Evolutionary conservation across 37 sponge, comb jelly and placozoan genomes (phyloP).

Genomic region (Tethya wilhelma): DNA sequence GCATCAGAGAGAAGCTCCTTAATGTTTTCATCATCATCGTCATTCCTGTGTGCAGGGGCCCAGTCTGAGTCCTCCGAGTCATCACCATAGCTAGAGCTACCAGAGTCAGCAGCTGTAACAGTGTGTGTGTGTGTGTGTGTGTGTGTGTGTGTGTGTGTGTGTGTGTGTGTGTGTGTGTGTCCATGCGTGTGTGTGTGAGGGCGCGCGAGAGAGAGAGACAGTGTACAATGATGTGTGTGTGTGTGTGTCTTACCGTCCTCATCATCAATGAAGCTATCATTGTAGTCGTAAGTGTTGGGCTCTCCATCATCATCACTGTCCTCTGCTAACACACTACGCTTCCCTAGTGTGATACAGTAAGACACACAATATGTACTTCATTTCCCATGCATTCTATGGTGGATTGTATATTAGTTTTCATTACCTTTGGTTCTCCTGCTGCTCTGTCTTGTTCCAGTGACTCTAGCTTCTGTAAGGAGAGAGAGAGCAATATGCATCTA

Average conservation of each 20-base stretch:
- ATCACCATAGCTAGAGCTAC: constrained; percentile 3
- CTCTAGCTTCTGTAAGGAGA: neutral
- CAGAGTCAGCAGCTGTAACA: neutral
- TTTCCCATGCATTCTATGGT: too few relatives aligned
- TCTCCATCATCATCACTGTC: constrained; percentile 89
- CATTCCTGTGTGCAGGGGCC: constrained; percentile 23
- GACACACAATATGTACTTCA: neutral
- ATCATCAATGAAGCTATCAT: constrained; percentile 88
- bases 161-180: constrained; percentile 52
- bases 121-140: constrained; percentile 23
- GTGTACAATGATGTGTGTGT: constrained; percentile 25
- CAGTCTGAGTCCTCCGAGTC: constrained; percentile 75
- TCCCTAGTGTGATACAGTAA: neutral
- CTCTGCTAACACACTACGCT: constrained; percentile 58
- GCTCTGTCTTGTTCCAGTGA: neutral
- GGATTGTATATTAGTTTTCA: neutral
- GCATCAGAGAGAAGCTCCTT: constrained; percentile 70
- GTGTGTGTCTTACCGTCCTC: too few relatives aligned
- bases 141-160: constrained; percentile 41
- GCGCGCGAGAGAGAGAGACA: neutral
- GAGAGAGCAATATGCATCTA: neutral
- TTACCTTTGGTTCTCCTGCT: constrained; percentile 14
- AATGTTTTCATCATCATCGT: constrained; percentile 59
- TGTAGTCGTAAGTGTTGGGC: constrained; percentile 85
- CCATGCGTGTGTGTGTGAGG: neutral